Base-by-base conservation (phyloP, 2,113 vertebrate genomes). In the Labeo rohita region DNA sequence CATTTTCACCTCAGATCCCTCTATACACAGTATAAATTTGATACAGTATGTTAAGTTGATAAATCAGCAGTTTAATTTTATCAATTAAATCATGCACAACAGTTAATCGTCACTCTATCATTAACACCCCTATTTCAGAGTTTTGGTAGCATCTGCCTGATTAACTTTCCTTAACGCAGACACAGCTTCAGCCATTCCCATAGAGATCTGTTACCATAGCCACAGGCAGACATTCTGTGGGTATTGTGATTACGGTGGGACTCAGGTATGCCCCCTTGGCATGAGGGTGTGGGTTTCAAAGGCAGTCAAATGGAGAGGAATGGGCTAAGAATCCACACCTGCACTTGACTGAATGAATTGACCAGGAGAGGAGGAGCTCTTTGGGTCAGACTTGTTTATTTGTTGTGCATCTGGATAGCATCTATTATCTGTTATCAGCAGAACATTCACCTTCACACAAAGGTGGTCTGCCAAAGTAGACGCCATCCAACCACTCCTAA, bases 231-330 rank as follows among this genome's bases (percentile, higher is more conserved):
- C 45, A 74, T 83, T 77, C 56, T 78, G 54, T 68, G 52, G 70
- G 65, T 75, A 85, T 87, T 47, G 72, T 80, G 77, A 16, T 83
- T 74, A 84, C 36, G 74, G 68, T 80, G 23, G 49, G 68, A 68
- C 45, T 78, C 54, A 12, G 78, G 80, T 88, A 88, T 79, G 72
- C 47, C 77, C 87, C 87, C 47, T 75, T 76, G 87, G 85, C 84
- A 76, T 80, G 56, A 45, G 47, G 65, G 84, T 85, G 84, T 88
- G 59, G 50, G 76, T 90, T 90, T 90, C 86, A 85, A 85, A 87
- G 39, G 47, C 45, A 88, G 54, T 50, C 59, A 23, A 11, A 39
- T 68, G 18, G 56, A 82, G 82, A 76, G 43, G 23, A 47, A 45
- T 36, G 16, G n/a, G 74, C 7, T 66, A 81, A 74, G 34, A 49